Evolutionary conservation across 2,888 invertebrate species (phyloP).

Genomic region (Cephus nigrinus): DNA sequence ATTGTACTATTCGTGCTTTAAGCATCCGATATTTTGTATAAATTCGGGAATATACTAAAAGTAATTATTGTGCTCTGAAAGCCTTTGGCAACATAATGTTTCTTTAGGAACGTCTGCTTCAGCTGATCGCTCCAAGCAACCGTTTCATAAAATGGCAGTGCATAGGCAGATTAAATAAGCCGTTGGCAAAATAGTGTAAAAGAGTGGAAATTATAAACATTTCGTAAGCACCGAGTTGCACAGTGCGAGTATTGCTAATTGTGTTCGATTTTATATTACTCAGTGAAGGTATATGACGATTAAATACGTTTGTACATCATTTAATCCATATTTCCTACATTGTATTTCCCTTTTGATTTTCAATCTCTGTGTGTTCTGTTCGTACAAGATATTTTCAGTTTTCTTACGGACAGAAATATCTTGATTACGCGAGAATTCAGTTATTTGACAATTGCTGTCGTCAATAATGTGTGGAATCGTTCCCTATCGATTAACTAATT

Average conservation of each 20-base stretch:
- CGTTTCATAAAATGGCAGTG: slow-evolving; percentile 50
- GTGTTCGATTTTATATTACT: neutral
- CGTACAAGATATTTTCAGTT: neutral
- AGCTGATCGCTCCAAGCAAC: slow-evolving; percentile 38
- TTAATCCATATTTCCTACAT: neutral
- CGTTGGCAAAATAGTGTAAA: neutral
- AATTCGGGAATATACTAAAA: neutral
- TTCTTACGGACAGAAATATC: neutral
- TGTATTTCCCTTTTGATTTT: neutral
- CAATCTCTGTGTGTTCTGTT: neutral
- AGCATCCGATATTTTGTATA: neutral
- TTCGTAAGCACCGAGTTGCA: neutral
- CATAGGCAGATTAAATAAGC: slow-evolving; percentile 1
- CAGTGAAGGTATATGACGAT: neutral
- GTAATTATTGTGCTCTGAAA: neutral
- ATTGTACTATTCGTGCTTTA: neutral
- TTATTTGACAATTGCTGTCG: neutral
- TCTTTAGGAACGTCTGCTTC: slow-evolving; percentile 35
- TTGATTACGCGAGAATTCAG: neutral
- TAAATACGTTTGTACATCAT: neutral
- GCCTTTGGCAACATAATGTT: neutral
- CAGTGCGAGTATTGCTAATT: neutral
- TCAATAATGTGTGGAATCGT: neutral
- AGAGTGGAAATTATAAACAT: neutral
- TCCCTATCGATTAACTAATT: neutral